Evolutionary conservation across 2,113 vertebrate species (phyloP).

Genomic region (Notothenia rossii): DNA sequence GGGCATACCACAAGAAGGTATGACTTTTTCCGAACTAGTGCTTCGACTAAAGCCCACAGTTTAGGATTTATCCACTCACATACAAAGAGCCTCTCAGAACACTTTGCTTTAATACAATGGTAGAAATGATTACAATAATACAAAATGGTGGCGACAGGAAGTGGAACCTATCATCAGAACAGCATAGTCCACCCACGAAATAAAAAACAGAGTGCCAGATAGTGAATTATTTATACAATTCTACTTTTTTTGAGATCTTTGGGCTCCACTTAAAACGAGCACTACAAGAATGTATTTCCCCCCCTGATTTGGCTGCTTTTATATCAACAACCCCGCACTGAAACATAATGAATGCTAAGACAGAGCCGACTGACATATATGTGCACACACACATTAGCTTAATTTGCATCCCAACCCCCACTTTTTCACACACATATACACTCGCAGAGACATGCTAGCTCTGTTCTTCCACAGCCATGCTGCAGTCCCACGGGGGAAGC

Average conservation of each 20-base stretch:
- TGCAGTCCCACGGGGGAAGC: slow-evolving; percentile 77
- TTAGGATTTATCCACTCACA: slow-evolving; percentile 6
- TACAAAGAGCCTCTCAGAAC: background rate
- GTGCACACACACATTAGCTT: slow-evolving; percentile 46
- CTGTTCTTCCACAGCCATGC: slow-evolving; percentile 64
- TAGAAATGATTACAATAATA: background rate
- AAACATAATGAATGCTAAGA: slow-evolving; percentile 22
- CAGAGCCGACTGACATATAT: slow-evolving; percentile 38
- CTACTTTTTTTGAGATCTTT: slow-evolving; percentile 4
- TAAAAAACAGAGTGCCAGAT: background rate
- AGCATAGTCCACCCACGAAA: background rate
- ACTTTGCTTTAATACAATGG: background rate
- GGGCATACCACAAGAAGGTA: slow-evolving; percentile 21
- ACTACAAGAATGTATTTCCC: background rate
- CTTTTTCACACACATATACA: slow-evolving; percentile 60
- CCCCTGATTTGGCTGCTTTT: background rate
- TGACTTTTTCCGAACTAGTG: slow-evolving; percentile 34
- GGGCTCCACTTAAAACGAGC: background rate
- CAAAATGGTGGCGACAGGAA: background rate
- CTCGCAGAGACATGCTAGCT: slow-evolving; percentile 58
- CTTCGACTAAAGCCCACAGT: background rate
- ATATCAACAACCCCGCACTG: background rate
- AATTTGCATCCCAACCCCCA: slow-evolving; percentile 74
- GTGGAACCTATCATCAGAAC: background rate
- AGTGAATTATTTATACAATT: slow-evolving; percentile 15